Percentiles rank a stretch among this genome's conserved stretches.
Conservation (phyloP, 2,888 invertebrate species). For the Carpatolechia fugitivella region DNA sequence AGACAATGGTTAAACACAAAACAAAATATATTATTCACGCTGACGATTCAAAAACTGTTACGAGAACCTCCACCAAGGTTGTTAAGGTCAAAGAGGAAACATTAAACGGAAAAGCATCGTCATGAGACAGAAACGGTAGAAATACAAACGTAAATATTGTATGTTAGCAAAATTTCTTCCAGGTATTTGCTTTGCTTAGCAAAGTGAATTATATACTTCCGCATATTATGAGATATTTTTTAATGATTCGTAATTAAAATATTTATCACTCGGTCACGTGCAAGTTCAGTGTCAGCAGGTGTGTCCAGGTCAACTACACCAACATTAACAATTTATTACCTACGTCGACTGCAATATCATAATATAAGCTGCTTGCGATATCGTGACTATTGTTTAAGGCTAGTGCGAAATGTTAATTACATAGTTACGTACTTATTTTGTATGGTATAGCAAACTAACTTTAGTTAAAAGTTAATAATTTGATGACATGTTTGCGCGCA, state of each 20-base stretch:
- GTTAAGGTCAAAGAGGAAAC: conserved; percentile 12
- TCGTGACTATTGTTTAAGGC: not conserved
- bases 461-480: too few species aligned
- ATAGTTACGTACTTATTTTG: too few species aligned
- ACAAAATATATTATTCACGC: conserved; percentile 7
- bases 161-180: too few species aligned
- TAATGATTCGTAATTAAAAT: not conserved
- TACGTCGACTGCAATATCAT: not conserved
- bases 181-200: too few species aligned
- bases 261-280: not conserved
- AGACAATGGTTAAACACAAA: conserved; percentile 1
- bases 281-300: conserved; percentile 4
- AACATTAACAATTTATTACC: conserved; percentile 11
- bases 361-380: not conserved
- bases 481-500: not conserved
- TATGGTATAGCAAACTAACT: too few species aligned
- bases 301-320: not conserved
- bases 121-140: not conserved
- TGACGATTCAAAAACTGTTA: not conserved
- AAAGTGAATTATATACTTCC: not conserved
- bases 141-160: not conserved
- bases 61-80: conserved; percentile 14
- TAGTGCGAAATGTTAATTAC: not conserved
- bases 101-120: conserved; percentile 7
- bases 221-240: not conserved